Base-by-base conservation (phyloP, 2,113 vertebrate species). In the Pteruthius melanotis region DNA sequence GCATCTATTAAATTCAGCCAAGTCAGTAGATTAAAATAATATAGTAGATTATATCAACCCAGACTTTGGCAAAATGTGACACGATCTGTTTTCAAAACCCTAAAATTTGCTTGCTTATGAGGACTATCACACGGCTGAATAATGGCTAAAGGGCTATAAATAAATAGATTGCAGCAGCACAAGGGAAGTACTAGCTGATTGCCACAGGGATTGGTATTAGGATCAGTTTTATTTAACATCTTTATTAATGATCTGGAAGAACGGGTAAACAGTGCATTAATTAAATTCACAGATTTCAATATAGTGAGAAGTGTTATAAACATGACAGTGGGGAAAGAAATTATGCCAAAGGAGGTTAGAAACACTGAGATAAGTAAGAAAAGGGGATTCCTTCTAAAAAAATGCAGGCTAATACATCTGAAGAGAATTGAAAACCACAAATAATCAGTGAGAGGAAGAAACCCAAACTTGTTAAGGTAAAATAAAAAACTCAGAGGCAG, bases 221-320 rank as follows among this genome's bases (percentile, higher is more conserved):
- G 77, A 95, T 96, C 93, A 93, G 83, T 86, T 93, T 97, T 96
- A 92, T 93, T 96, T 95, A 95, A 94, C 82, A 94, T 94, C 94
- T 96, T 95, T 95, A 93, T 96, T 96, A 97, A 97, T 89, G 87
- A 94, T 80, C 83, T 93, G 85, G 89, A 97, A 95, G 95, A 96
- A 94, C 0, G 64, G 37, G 64, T 94, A 95, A 96, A 97, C 92
- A 95, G 65, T 20, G 84, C 50, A 50, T 96, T 97, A 97, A 98
- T 98, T 97, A 98, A 96, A 97, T 97, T 98, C 97, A 96, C 87
- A 97, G 92, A 97, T 95, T 97, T 96, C 91, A 83, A 33, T 97
- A 91, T 59, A 92, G 96, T 52, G 59, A 94, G 95, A 97, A 92
- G 97, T 96, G 97, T 97, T 97, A 96, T 91, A 97, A 98, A 96